Conservation (phyloP, 2,113 vertebrate species). For the Apodemus sylvaticus region DNA sequence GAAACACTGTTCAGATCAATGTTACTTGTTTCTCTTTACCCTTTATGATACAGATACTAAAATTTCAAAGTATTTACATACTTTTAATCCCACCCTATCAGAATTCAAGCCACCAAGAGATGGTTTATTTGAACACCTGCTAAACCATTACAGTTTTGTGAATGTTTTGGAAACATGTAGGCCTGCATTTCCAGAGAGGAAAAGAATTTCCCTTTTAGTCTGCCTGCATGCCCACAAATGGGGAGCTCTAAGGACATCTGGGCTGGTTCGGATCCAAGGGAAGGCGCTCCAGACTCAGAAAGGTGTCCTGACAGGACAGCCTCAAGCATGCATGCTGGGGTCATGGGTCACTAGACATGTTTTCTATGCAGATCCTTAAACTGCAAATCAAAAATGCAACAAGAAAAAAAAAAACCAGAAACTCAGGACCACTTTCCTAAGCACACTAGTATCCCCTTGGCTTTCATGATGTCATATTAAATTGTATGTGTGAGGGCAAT, state of each 20-base stretch:
- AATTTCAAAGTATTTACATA: constrained; percentile 14
- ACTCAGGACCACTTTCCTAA: not conserved
- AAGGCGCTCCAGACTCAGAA: constrained; percentile 6
- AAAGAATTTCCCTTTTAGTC: constrained; percentile 23
- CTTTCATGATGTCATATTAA: not conserved
- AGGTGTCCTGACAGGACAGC: not conserved
- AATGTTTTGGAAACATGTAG: constrained; percentile 49
- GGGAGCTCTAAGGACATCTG: constrained; percentile 37
- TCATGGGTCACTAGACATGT: not conserved
- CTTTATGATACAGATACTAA: not conserved
- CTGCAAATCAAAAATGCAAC: not conserved
- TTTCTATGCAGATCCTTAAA: not conserved
- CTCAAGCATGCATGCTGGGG: not conserved
- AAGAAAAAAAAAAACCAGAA: not conserved
- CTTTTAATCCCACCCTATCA: not conserved
- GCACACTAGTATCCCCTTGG: not conserved
- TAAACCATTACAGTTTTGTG: constrained; percentile 51
- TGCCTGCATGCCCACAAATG: constrained; percentile 59
- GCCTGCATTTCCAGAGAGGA: constrained; percentile 1
- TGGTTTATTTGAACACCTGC: constrained; percentile 58
- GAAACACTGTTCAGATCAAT: not conserved
- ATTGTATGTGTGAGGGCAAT: not conserved
- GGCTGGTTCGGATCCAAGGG: constrained; percentile 22
- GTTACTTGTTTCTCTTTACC: not conserved
- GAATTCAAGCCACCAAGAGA: constrained; percentile 26